Conservation (phyloP, 2,797 vertebrate species). For the Ataeniobius toweri region DNA sequence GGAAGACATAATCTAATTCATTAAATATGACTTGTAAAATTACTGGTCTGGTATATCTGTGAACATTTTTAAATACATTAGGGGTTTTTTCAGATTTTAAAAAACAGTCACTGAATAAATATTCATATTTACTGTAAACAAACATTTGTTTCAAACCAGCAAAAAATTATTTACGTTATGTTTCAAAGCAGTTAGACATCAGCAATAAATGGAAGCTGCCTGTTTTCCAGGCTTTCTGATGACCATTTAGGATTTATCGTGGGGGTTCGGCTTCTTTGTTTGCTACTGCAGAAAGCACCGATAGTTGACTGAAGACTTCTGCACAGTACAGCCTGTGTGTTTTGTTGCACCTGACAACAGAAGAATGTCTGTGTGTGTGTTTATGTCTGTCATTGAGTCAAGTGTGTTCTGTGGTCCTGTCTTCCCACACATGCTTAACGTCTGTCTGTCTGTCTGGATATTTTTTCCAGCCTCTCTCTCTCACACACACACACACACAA, state of each 20-base stretch:
- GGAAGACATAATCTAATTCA: no score
- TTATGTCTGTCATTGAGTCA: slow-evolving; percentile 12
- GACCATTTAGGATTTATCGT: neutral
- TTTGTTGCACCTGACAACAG: slow-evolving; percentile 15
- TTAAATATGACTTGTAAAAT: no score
- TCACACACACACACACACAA: neutral
- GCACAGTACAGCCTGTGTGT: neutral
- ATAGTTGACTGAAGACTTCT: neutral
- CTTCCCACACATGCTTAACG: slow-evolving; percentile 34
- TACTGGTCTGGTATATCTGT: no score
- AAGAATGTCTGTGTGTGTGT: slow-evolving; percentile 22
- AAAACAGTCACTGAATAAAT: no score
- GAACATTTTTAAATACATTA: no score
- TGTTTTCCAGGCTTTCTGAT: neutral
- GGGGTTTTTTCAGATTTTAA: no score
- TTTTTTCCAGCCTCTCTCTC: neutral
- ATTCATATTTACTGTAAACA: no score
- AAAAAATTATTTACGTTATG: no score
- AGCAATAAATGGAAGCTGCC: neutral
- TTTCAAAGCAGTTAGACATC: neutral
- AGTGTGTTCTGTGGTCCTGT: slow-evolving; percentile 22
- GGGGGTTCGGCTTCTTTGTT: neutral
- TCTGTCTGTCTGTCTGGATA: slow-evolving; percentile 9
- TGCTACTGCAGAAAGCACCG: neutral
- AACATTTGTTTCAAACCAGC: no score